Percentiles rank a stretch among this genome's conserved stretches.
phyloP scores from a whole-genome alignment of 2,888 invertebrate species.

The Andrena marginata region DNA sequence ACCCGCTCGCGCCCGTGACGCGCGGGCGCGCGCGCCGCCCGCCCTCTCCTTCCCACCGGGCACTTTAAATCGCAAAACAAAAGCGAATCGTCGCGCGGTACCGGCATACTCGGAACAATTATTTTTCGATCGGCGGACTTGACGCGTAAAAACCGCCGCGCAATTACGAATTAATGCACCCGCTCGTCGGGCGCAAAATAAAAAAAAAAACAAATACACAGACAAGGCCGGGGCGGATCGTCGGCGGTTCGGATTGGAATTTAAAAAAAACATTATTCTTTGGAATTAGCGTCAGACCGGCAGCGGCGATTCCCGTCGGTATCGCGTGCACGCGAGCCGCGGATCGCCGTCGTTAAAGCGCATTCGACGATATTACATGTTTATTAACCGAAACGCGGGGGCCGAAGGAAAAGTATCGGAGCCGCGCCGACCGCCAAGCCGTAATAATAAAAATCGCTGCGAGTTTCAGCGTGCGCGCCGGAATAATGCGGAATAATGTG shows the following conservation, averaged over 20 bases:
- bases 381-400: conserved; percentile 49
- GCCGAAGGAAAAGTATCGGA: conserved; percentile 39
- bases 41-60: conserved; percentile 8
- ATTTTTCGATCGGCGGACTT: conserved; percentile 82
- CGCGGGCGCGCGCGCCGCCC: too few relatives aligned
- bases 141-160: conserved; percentile 79
- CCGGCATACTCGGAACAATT: conserved; percentile 77
- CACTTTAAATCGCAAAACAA: conserved; percentile 72
- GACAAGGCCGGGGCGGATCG: conserved; percentile 63
- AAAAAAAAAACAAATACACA: conserved; percentile 70
- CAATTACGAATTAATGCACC: conserved; percentile 81
- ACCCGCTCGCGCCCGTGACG: conserved; percentile 27
- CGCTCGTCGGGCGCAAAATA: conserved; percentile 39
- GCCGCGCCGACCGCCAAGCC: background rate
- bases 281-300: conserved; percentile 62
- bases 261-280: conserved; percentile 75
- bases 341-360: conserved; percentile 34
- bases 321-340: conserved; percentile 48
- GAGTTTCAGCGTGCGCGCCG: conserved; percentile 27
- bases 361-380: conserved; percentile 63
- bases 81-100: conserved; percentile 64
- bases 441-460: conserved; percentile 58
- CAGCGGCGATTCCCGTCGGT: background rate
- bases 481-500: conserved; percentile 7
- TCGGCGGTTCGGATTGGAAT: conserved; percentile 67